Percentiles rank a stretch among this genome's conserved stretches.
These are phyloP conservation scores for Fragum whitleyi DNA, from an alignment of 2,888 invertebrate species.

Conservation along the genomic window DNA sequence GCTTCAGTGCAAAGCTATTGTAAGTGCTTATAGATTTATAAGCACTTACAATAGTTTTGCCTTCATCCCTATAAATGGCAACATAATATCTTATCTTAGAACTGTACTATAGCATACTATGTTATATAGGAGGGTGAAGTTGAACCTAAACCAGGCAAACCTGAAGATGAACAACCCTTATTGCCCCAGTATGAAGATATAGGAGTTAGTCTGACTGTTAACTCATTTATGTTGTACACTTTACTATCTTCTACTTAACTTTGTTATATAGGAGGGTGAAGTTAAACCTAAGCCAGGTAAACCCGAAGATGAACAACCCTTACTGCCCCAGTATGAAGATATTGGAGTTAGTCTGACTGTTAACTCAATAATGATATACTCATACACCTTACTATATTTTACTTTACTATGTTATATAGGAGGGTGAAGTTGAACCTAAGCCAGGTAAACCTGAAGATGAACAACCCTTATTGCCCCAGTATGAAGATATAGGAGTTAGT, in stretches of 20 bases:
- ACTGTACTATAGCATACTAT: too few relatives aligned
- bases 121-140: conserved; percentile 38
- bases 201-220: conserved; percentile 70
- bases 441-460: conserved; percentile 73
- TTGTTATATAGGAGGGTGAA: conserved; percentile 35
- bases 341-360: conserved; percentile 71
- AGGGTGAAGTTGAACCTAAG: conserved; percentile 56
- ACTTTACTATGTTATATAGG: background rate
- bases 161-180: conserved; percentile 76
- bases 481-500: conserved; percentile 71
- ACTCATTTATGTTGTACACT: too few relatives aligned
- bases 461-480: conserved; percentile 73
- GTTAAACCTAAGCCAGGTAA: conserved; percentile 60
- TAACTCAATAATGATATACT: too few relatives aligned
- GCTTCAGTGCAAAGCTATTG: too few relatives aligned
- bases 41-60: too few relatives aligned
- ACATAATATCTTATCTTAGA: too few relatives aligned
- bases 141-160: conserved; percentile 59
- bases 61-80: too few relatives aligned
- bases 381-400: too few relatives aligned
- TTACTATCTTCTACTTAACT: background rate
- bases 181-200: conserved; percentile 72
- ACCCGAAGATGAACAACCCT: conserved; percentile 74
- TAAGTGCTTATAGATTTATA: too few relatives aligned
- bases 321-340: conserved; percentile 74